phyloP scores from a whole-genome alignment of 2,113 vertebrate genomes.

The Sturnus vulgaris region DNA sequence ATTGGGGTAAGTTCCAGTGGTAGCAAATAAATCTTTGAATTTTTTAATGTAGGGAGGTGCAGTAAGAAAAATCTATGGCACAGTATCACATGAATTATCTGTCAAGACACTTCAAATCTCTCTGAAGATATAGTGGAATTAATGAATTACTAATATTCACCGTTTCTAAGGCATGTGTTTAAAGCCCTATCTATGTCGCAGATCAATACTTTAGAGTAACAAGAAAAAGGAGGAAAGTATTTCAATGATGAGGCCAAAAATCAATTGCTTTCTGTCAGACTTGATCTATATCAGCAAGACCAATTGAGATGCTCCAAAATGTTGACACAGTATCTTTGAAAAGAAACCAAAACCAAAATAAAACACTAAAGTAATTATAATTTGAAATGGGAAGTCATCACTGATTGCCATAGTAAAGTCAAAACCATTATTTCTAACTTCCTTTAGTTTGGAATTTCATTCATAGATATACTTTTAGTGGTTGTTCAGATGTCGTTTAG shows the following conservation, averaged over 20 bases:
- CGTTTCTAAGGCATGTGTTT: background rate
- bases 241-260: constrained; percentile 22
- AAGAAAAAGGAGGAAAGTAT: background rate
- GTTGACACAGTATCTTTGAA: background rate
- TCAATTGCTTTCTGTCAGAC: background rate
- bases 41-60: background rate
- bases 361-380: background rate
- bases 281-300: constrained; percentile 11
- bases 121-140: background rate
- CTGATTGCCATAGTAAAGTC: background rate
- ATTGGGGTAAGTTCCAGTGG: background rate
- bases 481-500: background rate
- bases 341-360: constrained; percentile 9
- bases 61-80: background rate
- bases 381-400: background rate
- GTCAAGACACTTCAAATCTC: background rate
- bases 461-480: background rate
- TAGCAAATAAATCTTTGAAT: background rate
- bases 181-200: background rate
- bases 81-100: background rate
- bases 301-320: background rate
- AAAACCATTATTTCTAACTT: background rate
- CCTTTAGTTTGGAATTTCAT: background rate
- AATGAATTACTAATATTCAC: background rate
- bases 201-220: background rate